A percentile compares a stretch with the other conserved stretches of the same genome.
These are phyloP conservation scores for Myotis myotis DNA, from an alignment of 2,797 vertebrate genomes.

Conservation along the genomic window DNA sequence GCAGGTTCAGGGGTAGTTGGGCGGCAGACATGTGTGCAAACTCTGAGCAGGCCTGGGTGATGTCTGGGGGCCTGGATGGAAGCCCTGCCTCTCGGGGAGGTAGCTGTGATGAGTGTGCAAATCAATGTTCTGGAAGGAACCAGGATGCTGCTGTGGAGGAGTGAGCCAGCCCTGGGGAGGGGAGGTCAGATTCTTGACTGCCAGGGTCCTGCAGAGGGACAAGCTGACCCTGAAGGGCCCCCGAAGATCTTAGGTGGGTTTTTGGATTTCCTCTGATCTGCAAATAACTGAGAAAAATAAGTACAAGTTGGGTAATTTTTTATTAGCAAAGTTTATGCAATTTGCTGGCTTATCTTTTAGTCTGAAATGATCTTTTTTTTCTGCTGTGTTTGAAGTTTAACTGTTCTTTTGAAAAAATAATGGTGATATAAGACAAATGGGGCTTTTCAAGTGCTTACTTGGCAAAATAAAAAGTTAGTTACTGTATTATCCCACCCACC, in stretches of 20 bases:
- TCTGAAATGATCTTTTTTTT: constrained; percentile 17
- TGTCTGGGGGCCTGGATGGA: neutral
- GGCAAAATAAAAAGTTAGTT: neutral
- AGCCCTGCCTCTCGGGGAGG: neutral
- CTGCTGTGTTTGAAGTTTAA: constrained; percentile 31
- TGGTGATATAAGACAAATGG: constrained; percentile 11
- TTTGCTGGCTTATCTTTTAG: neutral
- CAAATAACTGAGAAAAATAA: constrained; percentile 16
- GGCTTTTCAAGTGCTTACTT: neutral
- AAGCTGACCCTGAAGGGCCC: neutral
- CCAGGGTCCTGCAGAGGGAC: neutral
- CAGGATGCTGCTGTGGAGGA: neutral
- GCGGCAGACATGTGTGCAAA: neutral
- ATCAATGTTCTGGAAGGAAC: neutral
- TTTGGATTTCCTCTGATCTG: constrained; percentile 5
- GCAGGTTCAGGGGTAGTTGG: neutral
- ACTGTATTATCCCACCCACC: neutral
- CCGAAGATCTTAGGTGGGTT: neutral
- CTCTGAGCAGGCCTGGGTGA: neutral
- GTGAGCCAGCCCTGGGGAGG: neutral
- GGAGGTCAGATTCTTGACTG: neutral
- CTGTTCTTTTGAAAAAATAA: neutral
- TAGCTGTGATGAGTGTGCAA: neutral
- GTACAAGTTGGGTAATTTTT: neutral
- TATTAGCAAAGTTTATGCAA: neutral